These are phyloP conservation scores for Ictalurus punctatus DNA, from an alignment of 2,113 vertebrate species.

Conservation along the genomic window DNA sequence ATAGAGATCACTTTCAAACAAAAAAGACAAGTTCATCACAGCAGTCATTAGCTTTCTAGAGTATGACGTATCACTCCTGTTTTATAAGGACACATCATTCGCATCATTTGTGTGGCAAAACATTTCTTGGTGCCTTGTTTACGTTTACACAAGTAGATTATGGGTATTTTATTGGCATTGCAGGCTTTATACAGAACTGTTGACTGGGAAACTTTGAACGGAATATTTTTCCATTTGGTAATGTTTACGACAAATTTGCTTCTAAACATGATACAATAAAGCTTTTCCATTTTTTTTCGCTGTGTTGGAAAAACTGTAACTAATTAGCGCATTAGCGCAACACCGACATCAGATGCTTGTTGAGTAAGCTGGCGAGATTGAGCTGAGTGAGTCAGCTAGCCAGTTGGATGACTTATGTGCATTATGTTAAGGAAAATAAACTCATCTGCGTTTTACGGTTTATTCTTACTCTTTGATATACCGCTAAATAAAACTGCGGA, in stretches of 20 bases:
- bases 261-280: not conserved
- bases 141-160: not conserved
- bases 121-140: not conserved
- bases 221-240: not conserved
- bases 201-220: not conserved
- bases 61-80: not conserved
- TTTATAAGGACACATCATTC: not conserved
- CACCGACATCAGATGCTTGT: not conserved
- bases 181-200: not conserved
- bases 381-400: not conserved
- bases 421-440: not conserved
- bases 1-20: too few relatives aligned
- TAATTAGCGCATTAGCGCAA: not conserved
- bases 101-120: not conserved
- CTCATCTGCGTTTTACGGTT: not conserved
- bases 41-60: not conserved
- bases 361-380: not conserved
- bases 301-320: not conserved
- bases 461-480: not conserved
- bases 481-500: not conserved
- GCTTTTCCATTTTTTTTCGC: not conserved
- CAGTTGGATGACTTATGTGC: not conserved
- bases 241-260: constrained; percentile 1
- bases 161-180: not conserved
- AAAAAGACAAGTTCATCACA: not conserved